Percentiles rank a stretch among this genome's conserved stretches.
These are phyloP conservation scores for Rallus limicola DNA, from an alignment of 2,113 vertebrate species.

Conservation along the genomic window DNA sequence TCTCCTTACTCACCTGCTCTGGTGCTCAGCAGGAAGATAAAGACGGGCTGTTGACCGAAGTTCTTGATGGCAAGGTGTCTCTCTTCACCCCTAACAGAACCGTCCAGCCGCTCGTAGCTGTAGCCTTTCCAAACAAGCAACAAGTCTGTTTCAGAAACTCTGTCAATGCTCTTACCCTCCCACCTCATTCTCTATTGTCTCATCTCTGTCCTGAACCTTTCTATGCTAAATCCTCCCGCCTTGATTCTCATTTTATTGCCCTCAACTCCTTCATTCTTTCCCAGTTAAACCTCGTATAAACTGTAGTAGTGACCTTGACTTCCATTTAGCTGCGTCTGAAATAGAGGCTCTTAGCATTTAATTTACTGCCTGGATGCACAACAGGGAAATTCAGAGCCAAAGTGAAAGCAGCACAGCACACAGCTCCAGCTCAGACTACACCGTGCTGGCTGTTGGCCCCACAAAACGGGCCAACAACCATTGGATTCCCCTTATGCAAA, in stretches of 20 bases:
- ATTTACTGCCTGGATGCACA: constrained; percentile 34
- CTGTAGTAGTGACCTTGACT: neutral
- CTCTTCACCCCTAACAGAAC: constrained; percentile 90
- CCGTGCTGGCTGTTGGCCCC: neutral
- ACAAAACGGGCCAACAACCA: neutral
- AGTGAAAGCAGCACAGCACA: neutral
- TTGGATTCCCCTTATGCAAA: neutral
- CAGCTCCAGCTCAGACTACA: neutral
- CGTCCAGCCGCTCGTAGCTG: constrained; percentile 92
- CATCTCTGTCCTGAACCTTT: neutral
- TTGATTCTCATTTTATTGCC: neutral
- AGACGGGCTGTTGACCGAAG: constrained; percentile 87
- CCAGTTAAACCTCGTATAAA: neutral
- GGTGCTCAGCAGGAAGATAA: constrained; percentile 91
- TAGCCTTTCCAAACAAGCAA: constrained; percentile 80
- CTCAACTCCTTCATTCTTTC: neutral
- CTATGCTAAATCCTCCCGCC: neutral
- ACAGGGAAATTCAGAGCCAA: constrained; percentile 18
- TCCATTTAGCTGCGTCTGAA: constrained; percentile 15
- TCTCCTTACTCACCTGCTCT: constrained; percentile 83
- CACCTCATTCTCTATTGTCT: neutral
- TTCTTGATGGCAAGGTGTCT: constrained; percentile 91
- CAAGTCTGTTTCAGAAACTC: neutral
- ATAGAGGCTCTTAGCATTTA: neutral
- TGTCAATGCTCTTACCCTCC: neutral